Percentiles rank a stretch among this genome's conserved stretches.
Evolutionary conservation across 2,888 invertebrate species (phyloP).

Genomic region (Epistrophe eligans): DNA sequence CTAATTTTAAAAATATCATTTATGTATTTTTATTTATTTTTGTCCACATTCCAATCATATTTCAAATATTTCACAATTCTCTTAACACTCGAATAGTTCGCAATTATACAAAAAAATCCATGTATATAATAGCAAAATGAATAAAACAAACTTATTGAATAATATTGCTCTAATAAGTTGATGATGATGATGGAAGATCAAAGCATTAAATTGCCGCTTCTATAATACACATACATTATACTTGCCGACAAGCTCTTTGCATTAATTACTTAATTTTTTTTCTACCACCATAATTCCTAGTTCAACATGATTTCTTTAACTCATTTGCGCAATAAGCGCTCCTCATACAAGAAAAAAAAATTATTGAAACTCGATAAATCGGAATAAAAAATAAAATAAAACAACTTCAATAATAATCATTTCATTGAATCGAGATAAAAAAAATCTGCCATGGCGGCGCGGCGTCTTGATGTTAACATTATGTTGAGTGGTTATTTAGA

Average conservation of each 20-base stretch:
- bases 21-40: not conserved
- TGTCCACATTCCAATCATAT: not conserved
- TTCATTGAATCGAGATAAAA: not conserved
- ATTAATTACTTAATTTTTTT: constrained; percentile 26
- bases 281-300: not conserved
- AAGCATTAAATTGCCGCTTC: constrained; percentile 18
- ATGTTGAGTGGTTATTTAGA: constrained; percentile 8
- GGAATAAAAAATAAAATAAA: not conserved
- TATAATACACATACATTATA: not conserved
- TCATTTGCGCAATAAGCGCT: constrained; percentile 19
- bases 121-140: constrained; percentile 20
- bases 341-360: not conserved
- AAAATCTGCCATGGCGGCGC: constrained; percentile 8
- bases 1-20: not conserved
- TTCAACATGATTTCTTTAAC: constrained; percentile 18
- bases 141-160: constrained; percentile 34
- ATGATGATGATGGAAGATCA: constrained; percentile 18
- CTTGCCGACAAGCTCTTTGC: constrained; percentile 24
- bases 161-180: constrained; percentile 14
- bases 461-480: constrained; percentile 12
- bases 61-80: constrained; percentile 37
- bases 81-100: not conserved
- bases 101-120: not conserved
- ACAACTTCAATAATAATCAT: constrained; percentile 13
- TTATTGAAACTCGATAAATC: not conserved